phyloP scores from a whole-genome alignment of 2,113 vertebrate genomes.

The Corydoras sp. region DNA sequence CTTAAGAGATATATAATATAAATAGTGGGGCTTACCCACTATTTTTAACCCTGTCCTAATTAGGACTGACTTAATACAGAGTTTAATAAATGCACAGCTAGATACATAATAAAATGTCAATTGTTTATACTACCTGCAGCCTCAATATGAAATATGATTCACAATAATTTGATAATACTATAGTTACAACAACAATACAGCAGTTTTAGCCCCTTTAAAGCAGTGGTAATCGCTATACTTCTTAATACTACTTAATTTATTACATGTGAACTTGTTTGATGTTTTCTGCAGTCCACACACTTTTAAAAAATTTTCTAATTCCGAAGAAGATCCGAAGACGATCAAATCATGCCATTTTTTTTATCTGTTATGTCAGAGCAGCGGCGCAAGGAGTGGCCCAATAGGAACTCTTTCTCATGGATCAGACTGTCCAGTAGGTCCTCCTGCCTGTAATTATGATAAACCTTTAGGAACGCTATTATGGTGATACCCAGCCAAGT shows the following conservation, averaged over 20 bases:
- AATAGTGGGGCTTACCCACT: too few species aligned
- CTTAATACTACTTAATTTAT: slow-evolving; percentile 21
- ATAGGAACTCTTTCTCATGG: slow-evolving; percentile 92
- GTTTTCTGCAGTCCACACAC: neutral
- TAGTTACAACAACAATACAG: slow-evolving; percentile 6
- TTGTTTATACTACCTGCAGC: slow-evolving; percentile 2
- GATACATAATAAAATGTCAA: slow-evolving; percentile 9
- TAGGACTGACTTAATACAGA: slow-evolving; percentile 3
- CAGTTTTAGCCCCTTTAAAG: slow-evolving; percentile 6
- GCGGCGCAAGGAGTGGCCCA: slow-evolving; percentile 73
- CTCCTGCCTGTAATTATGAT: slow-evolving; percentile 90
- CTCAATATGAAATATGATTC: slow-evolving; percentile 4
- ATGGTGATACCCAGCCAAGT: slow-evolving; percentile 85
- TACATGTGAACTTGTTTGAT: slow-evolving; percentile 7
- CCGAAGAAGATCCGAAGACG: too few species aligned
- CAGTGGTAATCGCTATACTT: slow-evolving; percentile 1
- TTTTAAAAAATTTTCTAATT: neutral
- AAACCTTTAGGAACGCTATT: slow-evolving; percentile 92
- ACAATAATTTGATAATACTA: slow-evolving; percentile 11
- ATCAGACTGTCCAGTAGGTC: slow-evolving; percentile 89
- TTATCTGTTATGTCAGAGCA: slow-evolving; percentile 66
- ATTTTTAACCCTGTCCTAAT: too few species aligned
- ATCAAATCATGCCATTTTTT: slow-evolving; percentile 81
- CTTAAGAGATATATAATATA: too few species aligned
- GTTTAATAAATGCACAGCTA: neutral